phyloP scores from a whole-genome alignment of 53 echinoderm and acorn worm species.

The Apostichopus leukothele region DNA sequence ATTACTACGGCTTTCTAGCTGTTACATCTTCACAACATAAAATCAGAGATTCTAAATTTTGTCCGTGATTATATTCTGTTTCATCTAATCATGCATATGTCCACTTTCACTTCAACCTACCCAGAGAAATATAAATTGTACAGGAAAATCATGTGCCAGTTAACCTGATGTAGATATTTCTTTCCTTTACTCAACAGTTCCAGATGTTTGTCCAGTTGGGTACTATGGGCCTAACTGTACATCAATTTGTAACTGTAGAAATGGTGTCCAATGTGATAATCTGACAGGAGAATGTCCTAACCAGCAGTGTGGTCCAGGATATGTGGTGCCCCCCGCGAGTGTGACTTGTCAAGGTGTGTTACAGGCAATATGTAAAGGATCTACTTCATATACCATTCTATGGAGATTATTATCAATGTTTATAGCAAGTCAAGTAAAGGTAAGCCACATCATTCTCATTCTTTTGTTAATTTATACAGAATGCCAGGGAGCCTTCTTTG shows the following conservation, averaged over 20 bases:
- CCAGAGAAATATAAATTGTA: too few species aligned
- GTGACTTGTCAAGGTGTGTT: neutral
- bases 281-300: constrained; percentile 17
- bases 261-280: neutral
- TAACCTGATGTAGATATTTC: too few species aligned
- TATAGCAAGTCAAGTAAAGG: neutral
- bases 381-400: neutral
- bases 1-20: too few species aligned
- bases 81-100: too few species aligned
- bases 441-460: neutral
- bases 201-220: neutral
- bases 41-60: too few species aligned
- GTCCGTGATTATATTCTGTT: too few species aligned
- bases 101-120: too few species aligned
- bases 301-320: neutral
- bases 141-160: too few species aligned
- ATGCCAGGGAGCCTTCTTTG: neutral
- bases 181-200: neutral
- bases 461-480: neutral
- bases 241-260: neutral
- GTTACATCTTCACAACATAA: too few species aligned
- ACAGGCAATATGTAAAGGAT: neutral
- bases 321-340: neutral
- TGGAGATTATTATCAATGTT: neutral
- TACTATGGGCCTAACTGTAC: constrained; percentile 15